Percentiles rank a stretch among this genome's conserved stretches.
Evolutionary conservation across 2,797 vertebrate species (phyloP).

Genomic region (Pangasius macronema): DNA sequence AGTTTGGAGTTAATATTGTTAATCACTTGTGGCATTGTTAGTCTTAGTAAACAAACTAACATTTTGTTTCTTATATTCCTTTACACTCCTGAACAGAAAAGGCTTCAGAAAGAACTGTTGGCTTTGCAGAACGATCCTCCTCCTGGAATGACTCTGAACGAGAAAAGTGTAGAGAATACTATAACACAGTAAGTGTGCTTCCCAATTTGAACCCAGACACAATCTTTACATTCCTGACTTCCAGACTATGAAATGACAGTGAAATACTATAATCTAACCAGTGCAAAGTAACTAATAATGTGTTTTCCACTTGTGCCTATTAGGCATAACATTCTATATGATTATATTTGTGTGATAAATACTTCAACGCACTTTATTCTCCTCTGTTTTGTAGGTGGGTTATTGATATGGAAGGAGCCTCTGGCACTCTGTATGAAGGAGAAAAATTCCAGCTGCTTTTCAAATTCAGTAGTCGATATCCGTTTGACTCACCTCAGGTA

Average conservation of each 20-base stretch:
- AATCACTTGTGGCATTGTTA: too few species aligned
- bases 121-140: conserved; percentile 98
- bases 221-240: background rate
- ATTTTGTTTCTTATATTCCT: background rate
- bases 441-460: conserved; percentile 99
- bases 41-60: background rate
- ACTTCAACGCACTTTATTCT: background rate
- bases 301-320: background rate
- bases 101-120: conserved; percentile 97
- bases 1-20: background rate
- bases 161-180: conserved; percentile 98
- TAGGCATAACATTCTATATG: background rate
- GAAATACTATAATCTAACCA: background rate
- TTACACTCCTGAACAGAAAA: conserved; percentile 77
- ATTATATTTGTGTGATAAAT: background rate
- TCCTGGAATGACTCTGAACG: conserved; percentile 97
- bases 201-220: background rate
- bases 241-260: background rate
- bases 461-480: conserved; percentile 99
- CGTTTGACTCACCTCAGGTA: conserved; percentile 99
- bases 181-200: conserved; percentile 92
- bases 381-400: conserved; percentile 84
- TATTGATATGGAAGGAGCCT: conserved; percentile 98
- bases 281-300: background rate
- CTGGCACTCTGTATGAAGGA: conserved; percentile 98